Base-by-base conservation (phyloP, 2,888 invertebrate genomes). In the Furcula furcula region DNA sequence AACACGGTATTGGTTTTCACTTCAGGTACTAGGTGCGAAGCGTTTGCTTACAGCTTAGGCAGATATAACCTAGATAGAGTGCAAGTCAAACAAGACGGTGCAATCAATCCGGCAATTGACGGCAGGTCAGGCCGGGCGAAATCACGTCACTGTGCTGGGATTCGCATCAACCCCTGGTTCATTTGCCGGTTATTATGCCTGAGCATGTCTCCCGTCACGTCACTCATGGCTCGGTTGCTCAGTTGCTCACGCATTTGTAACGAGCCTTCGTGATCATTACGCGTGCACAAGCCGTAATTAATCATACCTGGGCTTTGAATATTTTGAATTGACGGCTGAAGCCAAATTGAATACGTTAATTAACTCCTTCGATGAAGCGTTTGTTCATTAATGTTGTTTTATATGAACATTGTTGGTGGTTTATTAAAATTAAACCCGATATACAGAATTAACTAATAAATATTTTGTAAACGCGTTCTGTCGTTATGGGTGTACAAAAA, bases 141-240 rank as follows among this genome's bases (percentile, higher is more conserved):
- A 58, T 56, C 48, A 46, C 55, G 48, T 58, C 55, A 55, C 45
- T 45, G 58, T 63, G 67, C 66, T 68, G 64, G 60, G 61, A 70
- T 64, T 67, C 60, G 47, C 62, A 60, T 65, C 67, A 66, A 65
- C 58, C 62, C 53, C 53, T 54, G 63, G 66, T 77, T 77, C 79
- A 81, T 79, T 79, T 75, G 66, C 53, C 60, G 61, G 68, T 63
- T 71, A 79, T 81, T 81, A 81, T 81, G 76, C 76, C 49, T 55
- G 48, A 51, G 63, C 81, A 77, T 75, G 76, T 65, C 52, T 43
- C 55, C 36, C 36, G 44, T 37, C 57, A 60, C 52, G 56, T 62
- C 63, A 62, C 48, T 59, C 62, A 61, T 37, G 43, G 52, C 47
- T 51, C 57, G 43, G 51, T 47, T 50, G 42, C 44, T 41, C 55